A percentile compares a stretch with the other conserved stretches of the same genome.
phyloP scores from a whole-genome alignment of 2,797 vertebrate species.

The Karalla daura region DNA sequence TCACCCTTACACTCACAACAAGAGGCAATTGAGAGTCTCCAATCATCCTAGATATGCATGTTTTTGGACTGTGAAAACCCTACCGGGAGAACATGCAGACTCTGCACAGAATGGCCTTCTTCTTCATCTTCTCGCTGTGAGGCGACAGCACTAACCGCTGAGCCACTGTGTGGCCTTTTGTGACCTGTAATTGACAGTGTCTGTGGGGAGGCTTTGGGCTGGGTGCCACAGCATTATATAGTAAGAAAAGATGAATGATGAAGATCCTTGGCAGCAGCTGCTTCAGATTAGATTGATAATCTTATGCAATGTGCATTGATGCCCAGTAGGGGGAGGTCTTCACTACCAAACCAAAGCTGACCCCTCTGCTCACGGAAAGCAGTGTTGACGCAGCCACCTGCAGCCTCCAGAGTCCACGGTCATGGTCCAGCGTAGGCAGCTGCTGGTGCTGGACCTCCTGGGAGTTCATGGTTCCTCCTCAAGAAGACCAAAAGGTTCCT shows the following conservation, averaged over 20 bases:
- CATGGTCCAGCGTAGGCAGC: conserved; percentile 5
- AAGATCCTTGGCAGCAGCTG: neutral
- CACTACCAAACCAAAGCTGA: conserved; percentile 11
- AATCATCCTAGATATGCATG: too few relatives aligned
- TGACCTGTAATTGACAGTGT: too few relatives aligned
- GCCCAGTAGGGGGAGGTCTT: conserved; percentile 52
- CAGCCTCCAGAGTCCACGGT: conserved; percentile 16
- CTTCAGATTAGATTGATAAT: neutral
- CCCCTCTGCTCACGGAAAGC: neutral
- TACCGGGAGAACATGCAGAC: too few relatives aligned
- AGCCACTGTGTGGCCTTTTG: too few relatives aligned
- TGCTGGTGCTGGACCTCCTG: neutral
- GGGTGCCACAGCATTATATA: too few relatives aligned
- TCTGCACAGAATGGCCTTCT: too few relatives aligned
- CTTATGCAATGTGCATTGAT: neutral
- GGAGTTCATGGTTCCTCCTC: neutral
- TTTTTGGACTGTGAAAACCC: too few relatives aligned
- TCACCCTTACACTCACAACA: too few relatives aligned
- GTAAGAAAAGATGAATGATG: neutral
- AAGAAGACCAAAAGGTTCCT: neutral
- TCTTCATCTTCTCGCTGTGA: too few relatives aligned
- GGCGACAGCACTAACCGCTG: too few relatives aligned
- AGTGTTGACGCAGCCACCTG: neutral
- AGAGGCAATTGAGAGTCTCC: too few relatives aligned
- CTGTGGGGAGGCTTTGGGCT: too few relatives aligned